A percentile compares a stretch with the other conserved stretches of the same genome.
These are phyloP conservation scores for Callyntrura sp. DNA, from an alignment of 2,888 invertebrate species.

Conservation along the genomic window DNA sequence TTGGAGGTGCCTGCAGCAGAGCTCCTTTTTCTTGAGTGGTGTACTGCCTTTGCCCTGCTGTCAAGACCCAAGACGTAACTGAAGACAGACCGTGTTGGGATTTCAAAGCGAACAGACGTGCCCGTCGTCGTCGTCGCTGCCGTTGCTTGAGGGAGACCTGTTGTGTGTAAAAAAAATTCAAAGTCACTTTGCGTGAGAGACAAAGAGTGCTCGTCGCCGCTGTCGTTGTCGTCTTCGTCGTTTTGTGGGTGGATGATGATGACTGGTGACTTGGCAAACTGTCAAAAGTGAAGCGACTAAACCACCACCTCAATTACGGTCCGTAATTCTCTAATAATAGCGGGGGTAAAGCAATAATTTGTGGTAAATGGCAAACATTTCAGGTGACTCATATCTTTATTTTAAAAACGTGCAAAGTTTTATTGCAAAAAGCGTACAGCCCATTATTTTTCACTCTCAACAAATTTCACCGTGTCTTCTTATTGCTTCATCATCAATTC, in stretches of 20 bases:
- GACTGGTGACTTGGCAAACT: neutral
- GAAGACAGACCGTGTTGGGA: slow-evolving; percentile 33
- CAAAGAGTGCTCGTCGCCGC: too few relatives aligned
- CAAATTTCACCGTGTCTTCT: too few relatives aligned
- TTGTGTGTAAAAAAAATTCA: slow-evolving; percentile 6
- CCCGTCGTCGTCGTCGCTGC: too few relatives aligned
- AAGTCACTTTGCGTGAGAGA: neutral
- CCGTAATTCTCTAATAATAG: too few relatives aligned
- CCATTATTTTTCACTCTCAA: neutral
- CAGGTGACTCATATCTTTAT: slow-evolving; percentile 10
- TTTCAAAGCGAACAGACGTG: slow-evolving; percentile 45
- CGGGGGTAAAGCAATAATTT: neutral
- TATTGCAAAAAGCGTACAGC: neutral
- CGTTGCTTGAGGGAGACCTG: neutral
- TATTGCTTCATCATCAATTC: neutral
- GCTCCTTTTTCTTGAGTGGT: neutral
- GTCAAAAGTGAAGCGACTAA: neutral
- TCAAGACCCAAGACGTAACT: slow-evolving; percentile 7
- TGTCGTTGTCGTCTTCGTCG: neutral
- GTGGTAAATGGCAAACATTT: neutral
- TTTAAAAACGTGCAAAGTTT: neutral
- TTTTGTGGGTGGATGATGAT: neutral
- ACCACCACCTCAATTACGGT: neutral
- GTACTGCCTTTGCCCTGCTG: slow-evolving; percentile 2
- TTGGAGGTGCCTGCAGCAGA: neutral